Conservation (phyloP, 1,140 invertebrate species). For the Scylla paramamosain region DNA sequence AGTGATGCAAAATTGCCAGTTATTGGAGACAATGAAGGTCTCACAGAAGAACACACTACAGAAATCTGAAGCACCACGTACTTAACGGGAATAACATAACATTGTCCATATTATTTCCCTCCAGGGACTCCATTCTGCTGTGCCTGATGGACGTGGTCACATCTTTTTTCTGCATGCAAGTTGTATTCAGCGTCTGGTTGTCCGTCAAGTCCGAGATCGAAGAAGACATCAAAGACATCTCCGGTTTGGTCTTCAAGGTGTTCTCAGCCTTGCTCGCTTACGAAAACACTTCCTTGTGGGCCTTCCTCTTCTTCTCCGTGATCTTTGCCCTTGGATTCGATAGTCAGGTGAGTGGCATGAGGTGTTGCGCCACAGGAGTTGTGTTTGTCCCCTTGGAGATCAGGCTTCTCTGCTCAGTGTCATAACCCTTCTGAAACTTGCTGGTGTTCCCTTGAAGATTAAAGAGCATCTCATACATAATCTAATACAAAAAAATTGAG, state of each 20-base stretch:
- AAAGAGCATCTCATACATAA: too few relatives aligned
- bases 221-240: background rate
- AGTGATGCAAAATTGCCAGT: too few relatives aligned
- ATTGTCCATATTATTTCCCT: background rate
- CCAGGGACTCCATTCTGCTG: conserved; percentile 45
- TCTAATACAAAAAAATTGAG: too few relatives aligned
- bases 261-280: background rate
- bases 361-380: too few relatives aligned
- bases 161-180: background rate
- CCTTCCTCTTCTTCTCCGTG: conserved; percentile 54
- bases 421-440: too few relatives aligned
- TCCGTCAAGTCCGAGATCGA: background rate
- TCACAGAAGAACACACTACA: too few relatives aligned
- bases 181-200: background rate
- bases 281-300: background rate
- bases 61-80: too few relatives aligned
- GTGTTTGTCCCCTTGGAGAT: too few relatives aligned
- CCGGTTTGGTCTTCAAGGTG: background rate
- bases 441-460: too few relatives aligned
- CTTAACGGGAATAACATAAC: background rate
- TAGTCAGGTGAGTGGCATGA: too few relatives aligned
- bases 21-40: too few relatives aligned
- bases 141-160: conserved; percentile 31
- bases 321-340: conserved; percentile 35
- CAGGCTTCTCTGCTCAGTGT: too few relatives aligned